phyloP scores from a whole-genome alignment of 1,140 invertebrate species.

The Pseudomyrmex dendroicus region DNA sequence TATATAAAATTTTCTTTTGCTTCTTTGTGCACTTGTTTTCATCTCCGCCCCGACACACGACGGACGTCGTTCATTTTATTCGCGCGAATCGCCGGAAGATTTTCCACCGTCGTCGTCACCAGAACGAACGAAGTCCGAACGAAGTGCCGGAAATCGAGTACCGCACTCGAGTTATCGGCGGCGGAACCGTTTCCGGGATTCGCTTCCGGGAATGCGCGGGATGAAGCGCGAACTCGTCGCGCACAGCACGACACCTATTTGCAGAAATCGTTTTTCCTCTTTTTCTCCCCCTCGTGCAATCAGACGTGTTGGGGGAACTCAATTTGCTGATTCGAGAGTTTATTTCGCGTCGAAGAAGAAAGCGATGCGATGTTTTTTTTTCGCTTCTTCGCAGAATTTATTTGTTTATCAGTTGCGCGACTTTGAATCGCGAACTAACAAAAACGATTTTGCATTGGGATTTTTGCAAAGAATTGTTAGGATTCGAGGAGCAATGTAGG shows the following conservation, averaged over 20 bases:
- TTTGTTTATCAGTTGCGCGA: conserved; percentile 15
- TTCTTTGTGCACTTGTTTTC: background rate
- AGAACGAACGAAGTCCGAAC: conserved; percentile 44
- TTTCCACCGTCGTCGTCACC: conserved; percentile 9
- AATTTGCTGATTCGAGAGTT: conserved; percentile 29
- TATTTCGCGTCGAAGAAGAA: background rate
- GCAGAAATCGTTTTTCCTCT: background rate
- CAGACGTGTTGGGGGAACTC: conserved; percentile 4
- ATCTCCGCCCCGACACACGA: background rate
- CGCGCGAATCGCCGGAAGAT: conserved; percentile 8
- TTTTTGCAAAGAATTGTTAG: background rate
- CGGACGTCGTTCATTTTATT: conserved; percentile 22
- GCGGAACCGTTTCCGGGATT: conserved; percentile 19
- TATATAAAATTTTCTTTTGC: background rate
- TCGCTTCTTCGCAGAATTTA: background rate
- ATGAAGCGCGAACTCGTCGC: conserved; percentile 8
- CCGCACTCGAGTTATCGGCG: conserved; percentile 30
- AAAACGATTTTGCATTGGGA: background rate
- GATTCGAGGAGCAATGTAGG: no score
- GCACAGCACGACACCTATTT: conserved; percentile 18
- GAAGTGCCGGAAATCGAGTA: conserved; percentile 58
- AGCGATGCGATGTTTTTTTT: background rate
- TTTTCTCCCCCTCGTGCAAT: conserved; percentile 11
- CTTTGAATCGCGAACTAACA: no score
- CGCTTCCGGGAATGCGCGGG: conserved; percentile 51